A percentile compares a stretch with the other conserved stretches of the same genome.
Evolutionary conservation across 2,888 invertebrate species (phyloP).

Genomic region (Cephus pygmeus): DNA sequence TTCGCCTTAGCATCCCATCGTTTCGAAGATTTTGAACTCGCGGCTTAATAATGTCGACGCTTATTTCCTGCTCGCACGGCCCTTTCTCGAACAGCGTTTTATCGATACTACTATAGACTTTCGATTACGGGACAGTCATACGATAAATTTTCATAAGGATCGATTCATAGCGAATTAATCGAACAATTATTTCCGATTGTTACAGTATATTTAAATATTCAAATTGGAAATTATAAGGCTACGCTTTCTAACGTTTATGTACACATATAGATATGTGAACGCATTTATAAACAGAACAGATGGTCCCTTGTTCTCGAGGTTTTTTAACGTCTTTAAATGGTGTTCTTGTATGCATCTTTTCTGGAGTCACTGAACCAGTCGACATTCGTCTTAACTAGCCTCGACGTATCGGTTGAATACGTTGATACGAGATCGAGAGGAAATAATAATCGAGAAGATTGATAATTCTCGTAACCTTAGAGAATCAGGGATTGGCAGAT

Average conservation of each 20-base stretch:
- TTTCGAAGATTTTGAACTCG: conserved; percentile 16
- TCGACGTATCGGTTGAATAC: neutral
- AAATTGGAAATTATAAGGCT: neutral
- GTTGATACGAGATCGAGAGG: neutral
- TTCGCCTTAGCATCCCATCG: neutral
- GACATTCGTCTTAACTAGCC: neutral
- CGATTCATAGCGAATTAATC: neutral
- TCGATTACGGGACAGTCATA: neutral
- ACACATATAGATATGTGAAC: conserved; percentile 14
- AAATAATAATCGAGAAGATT: neutral
- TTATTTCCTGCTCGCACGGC: neutral
- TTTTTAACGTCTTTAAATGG: conserved; percentile 1
- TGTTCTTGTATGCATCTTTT: neutral
- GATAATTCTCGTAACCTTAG: neutral
- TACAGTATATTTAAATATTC: neutral
- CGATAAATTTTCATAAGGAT: neutral
- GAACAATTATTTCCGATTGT: neutral
- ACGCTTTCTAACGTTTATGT: neutral
- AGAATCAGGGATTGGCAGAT: neutral
- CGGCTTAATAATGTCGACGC: neutral
- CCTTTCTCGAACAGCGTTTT: neutral
- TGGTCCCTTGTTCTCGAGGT: conserved; percentile 45
- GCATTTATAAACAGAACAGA: conserved; percentile 51
- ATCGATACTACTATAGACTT: neutral
- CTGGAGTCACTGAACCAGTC: neutral